Percentiles rank a stretch among this genome's conserved stretches.
These are phyloP conservation scores for Teleiodes luculella DNA, from an alignment of 2,888 invertebrate genomes.

Conservation along the genomic window DNA sequence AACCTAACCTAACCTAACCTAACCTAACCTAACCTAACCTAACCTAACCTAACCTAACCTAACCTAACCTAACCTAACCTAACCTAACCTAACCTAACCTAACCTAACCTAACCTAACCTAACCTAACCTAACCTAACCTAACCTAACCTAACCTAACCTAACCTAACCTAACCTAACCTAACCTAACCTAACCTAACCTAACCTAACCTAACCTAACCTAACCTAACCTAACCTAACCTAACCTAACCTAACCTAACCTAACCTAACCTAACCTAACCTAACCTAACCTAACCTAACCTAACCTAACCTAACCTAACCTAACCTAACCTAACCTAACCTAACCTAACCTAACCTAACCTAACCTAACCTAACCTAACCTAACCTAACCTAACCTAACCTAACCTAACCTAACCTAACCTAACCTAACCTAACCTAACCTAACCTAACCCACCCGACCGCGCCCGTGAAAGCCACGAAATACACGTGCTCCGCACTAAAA, in stretches of 20 bases:
- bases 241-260: slow-evolving; percentile 20
- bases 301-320: slow-evolving; percentile 21
- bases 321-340: slow-evolving; percentile 23
- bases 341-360: slow-evolving; percentile 25
- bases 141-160: slow-evolving; percentile 24
- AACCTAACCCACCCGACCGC: slow-evolving; percentile 22
- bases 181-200: slow-evolving; percentile 15
- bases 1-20: slow-evolving; percentile 27
- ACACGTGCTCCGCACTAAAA: too few species aligned
- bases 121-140: slow-evolving; percentile 24
- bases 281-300: slow-evolving; percentile 24
- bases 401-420: slow-evolving; percentile 25
- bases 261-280: slow-evolving; percentile 25
- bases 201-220: slow-evolving; percentile 17
- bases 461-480: too few species aligned
- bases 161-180: slow-evolving; percentile 16
- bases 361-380: slow-evolving; percentile 25
- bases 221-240: slow-evolving; percentile 18
- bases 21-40: slow-evolving; percentile 28
- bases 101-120: slow-evolving; percentile 23
- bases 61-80: slow-evolving; percentile 29
- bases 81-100: slow-evolving; percentile 29
- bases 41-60: slow-evolving; percentile 28
- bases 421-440: slow-evolving; percentile 27
- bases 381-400: slow-evolving; percentile 26